Conservation (phyloP, 23 tunicate genomes). For the Corella eumyota region DNA sequence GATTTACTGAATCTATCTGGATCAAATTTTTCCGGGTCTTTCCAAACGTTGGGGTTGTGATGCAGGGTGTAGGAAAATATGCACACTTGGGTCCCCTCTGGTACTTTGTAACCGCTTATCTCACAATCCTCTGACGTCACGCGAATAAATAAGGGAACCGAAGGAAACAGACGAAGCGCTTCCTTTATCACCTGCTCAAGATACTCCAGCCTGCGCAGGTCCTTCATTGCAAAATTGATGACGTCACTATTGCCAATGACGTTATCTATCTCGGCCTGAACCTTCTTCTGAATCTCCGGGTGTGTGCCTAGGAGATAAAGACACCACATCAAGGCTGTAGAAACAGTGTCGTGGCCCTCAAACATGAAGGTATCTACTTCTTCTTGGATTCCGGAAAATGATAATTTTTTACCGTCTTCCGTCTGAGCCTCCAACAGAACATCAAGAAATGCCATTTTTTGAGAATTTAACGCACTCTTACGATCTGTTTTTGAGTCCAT, state of each 20-base stretch:
- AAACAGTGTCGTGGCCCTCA: conserved; percentile 96
- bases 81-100: conserved; percentile 51
- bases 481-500: too few species aligned
- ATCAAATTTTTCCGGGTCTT: conserved; percentile 61
- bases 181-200: conserved; percentile 84
- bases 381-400: conserved; percentile 78
- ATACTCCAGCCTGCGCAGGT: conserved; percentile 54
- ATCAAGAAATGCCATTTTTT: conserved; percentile 81
- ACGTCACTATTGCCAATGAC: conserved; percentile 72
- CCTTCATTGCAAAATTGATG: conserved; percentile 45
- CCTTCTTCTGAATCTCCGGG: conserved; percentile 50
- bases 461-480: too few species aligned
- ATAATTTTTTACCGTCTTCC: conserved; percentile 53
- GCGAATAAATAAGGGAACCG: conserved; percentile 84
- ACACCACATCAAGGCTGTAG: conserved; percentile 98
- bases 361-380: conserved; percentile 99
- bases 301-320: conserved; percentile 65
- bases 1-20: conserved; percentile 57
- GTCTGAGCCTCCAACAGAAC: conserved; percentile 47
- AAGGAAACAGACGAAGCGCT: conserved; percentile 66
- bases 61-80: conserved; percentile 42
- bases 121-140: conserved; percentile 59
- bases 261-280: conserved; percentile 63
- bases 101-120: conserved; percentile 48
- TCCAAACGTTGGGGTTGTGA: conserved; percentile 62